A percentile compares a stretch with the other conserved stretches of the same genome.
phyloP scores from a whole-genome alignment of 2,797 vertebrate genomes.

The Acanthurus lineatus region DNA sequence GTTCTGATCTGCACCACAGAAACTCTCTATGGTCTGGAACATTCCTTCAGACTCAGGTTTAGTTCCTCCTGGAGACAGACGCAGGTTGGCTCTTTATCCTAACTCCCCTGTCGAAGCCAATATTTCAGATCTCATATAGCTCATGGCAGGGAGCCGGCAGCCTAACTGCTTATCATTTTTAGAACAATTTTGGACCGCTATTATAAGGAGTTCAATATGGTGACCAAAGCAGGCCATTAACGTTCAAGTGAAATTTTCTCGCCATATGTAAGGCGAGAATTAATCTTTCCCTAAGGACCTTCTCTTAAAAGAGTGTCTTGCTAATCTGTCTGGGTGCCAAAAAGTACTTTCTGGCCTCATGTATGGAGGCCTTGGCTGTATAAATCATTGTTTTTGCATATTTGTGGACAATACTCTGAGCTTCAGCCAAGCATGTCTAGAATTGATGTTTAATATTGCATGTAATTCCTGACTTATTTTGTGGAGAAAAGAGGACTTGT shows the following conservation, averaged over 20 bases:
- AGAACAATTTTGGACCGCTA: slow-evolving; percentile 31
- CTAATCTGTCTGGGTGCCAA: slow-evolving; percentile 47
- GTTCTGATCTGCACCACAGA: slow-evolving; percentile 75
- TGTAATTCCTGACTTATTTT: slow-evolving; percentile 37
- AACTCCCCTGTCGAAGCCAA: slow-evolving; percentile 65
- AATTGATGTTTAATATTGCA: slow-evolving; percentile 60
- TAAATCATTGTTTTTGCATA: slow-evolving; percentile 70
- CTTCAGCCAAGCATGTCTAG: slow-evolving; percentile 50
- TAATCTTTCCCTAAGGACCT: slow-evolving; percentile 30
- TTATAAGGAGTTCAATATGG: slow-evolving; percentile 40
- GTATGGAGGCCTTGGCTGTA: slow-evolving; percentile 43
- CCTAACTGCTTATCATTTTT: slow-evolving; percentile 52
- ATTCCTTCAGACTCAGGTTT: slow-evolving; percentile 80
- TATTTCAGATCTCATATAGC: slow-evolving; percentile 68
- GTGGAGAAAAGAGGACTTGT: slow-evolving; percentile 39
- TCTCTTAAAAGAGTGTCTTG: slow-evolving; percentile 32
- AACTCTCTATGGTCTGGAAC: slow-evolving; percentile 71
- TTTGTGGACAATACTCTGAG: slow-evolving; percentile 60
- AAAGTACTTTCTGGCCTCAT: slow-evolving; percentile 36
- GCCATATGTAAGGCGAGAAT: slow-evolving; percentile 24
- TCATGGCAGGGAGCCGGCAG: slow-evolving; percentile 48
- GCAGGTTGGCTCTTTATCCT: slow-evolving; percentile 70
- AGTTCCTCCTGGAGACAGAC: slow-evolving; percentile 82
- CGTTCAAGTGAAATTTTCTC: slow-evolving; percentile 39
- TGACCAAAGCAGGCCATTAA: slow-evolving; percentile 43